phyloP scores from a whole-genome alignment of 2,113 vertebrate species.

The Ceuthmochares aereus region DNA sequence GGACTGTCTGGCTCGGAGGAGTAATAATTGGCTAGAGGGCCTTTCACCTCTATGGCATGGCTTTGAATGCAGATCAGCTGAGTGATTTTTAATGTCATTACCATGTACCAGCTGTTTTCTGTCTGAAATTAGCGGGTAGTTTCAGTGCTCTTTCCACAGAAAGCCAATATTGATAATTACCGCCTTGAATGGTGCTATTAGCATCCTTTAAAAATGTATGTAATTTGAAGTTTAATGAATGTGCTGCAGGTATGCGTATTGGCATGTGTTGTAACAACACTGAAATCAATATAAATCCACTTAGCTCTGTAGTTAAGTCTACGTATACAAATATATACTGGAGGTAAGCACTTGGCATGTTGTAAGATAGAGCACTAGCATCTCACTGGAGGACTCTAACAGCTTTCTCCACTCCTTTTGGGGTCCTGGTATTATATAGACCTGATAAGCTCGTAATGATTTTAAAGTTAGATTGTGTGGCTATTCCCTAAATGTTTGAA shows the following conservation, averaged over 20 bases:
- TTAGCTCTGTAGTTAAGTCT: background rate
- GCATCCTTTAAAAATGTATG: background rate
- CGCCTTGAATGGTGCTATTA: background rate
- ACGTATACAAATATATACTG: background rate
- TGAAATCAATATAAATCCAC: conserved; percentile 1
- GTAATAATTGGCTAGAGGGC: conserved; percentile 59
- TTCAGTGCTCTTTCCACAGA: conserved; percentile 19
- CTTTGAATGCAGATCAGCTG: conserved; percentile 60
- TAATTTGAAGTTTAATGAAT: conserved; percentile 18
- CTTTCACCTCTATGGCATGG: conserved; percentile 55
- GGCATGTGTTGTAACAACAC: background rate
- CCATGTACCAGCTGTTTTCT: conserved; percentile 40
- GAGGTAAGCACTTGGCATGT: background rate
- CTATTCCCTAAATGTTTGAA: background rate
- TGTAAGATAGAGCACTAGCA: background rate
- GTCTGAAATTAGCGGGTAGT: conserved; percentile 26
- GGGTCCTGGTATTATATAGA: background rate
- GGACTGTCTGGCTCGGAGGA: conserved; percentile 17
- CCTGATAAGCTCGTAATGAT: background rate
- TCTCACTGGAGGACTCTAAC: background rate
- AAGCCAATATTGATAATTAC: conserved; percentile 31
- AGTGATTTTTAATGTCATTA: conserved; percentile 52
- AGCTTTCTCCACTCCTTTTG: background rate
- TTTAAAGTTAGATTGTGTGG: background rate
- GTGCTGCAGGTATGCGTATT: background rate